These are phyloP conservation scores for Pseudorhombus dupliciocellatus DNA, from an alignment of 2,113 vertebrate species.

Conservation along the genomic window DNA sequence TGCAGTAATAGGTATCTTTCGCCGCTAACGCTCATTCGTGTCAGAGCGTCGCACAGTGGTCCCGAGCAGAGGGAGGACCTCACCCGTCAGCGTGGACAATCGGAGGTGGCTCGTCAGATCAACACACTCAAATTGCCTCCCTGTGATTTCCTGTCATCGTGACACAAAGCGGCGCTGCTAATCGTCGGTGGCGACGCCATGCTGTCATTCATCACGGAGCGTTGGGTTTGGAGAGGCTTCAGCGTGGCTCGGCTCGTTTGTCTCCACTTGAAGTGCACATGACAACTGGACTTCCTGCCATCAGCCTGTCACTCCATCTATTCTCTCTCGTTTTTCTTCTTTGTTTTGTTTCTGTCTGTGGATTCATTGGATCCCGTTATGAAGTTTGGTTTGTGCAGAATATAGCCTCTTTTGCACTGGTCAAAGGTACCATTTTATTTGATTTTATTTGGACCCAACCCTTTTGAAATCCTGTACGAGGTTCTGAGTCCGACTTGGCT, in stretches of 20 bases:
- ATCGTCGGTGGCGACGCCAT: constrained; percentile 17
- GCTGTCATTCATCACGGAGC: constrained; percentile 40
- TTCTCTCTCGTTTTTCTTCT: too few species aligned
- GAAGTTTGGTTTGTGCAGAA: too few species aligned
- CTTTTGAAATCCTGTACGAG: too few species aligned
- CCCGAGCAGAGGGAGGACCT: constrained; percentile 18
- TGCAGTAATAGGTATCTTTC: constrained; percentile 3
- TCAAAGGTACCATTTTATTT: too few species aligned
- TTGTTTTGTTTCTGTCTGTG: too few species aligned
- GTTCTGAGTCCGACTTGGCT: too few species aligned
- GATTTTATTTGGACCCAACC: too few species aligned
- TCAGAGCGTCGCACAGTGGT: constrained; percentile 6
- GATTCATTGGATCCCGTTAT: too few species aligned
- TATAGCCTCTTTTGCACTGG: too few species aligned
- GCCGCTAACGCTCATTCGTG: background rate
- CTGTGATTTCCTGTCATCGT: constrained; percentile 41
- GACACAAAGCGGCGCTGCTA: constrained; percentile 35
- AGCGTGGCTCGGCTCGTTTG: constrained; percentile 15
- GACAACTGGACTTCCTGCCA: constrained; percentile 47
- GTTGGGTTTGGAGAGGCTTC: constrained; percentile 24
- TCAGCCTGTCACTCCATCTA: constrained; percentile 14
- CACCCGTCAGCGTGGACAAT: constrained; percentile 32
- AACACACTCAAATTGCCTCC: constrained; percentile 21
- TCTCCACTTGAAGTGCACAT: constrained; percentile 41
- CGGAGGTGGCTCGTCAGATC: constrained; percentile 33